Percentiles rank a stretch among this genome's conserved stretches.
phyloP scores from a whole-genome alignment of 2,797 vertebrate genomes.

The Dromococcyx pavoninus region DNA sequence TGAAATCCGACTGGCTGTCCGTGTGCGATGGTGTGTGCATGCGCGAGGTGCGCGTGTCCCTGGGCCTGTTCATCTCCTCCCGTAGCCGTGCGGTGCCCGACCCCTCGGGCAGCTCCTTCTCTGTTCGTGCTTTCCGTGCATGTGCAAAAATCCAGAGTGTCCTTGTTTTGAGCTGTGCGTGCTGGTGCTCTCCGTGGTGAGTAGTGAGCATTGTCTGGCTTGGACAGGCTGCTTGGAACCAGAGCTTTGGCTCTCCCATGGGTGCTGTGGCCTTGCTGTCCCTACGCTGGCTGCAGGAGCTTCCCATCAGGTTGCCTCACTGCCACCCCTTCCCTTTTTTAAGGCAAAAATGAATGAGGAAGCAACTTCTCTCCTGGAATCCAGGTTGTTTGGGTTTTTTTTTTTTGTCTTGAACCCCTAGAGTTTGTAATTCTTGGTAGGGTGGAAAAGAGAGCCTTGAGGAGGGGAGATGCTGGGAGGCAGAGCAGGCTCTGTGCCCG shows the following conservation, averaged over 20 bases:
- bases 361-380: not conserved
- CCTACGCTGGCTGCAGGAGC: not conserved
- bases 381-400: not conserved
- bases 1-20: not conserved
- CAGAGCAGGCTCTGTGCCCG: not conserved
- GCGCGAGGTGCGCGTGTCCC: slow-evolving; percentile 58
- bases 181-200: slow-evolving; percentile 65
- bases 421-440: not conserved
- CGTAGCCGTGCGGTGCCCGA: slow-evolving; percentile 54
- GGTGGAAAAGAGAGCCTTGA: not conserved
- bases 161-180: slow-evolving; percentile 60
- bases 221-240: slow-evolving; percentile 25
- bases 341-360: not conserved
- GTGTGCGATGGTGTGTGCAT: slow-evolving; percentile 59
- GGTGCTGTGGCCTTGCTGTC: not conserved
- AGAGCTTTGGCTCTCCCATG: not conserved
- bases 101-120: slow-evolving; percentile 63
- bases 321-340: slow-evolving; percentile 36
- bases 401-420: not conserved
- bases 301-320: slow-evolving; percentile 24
- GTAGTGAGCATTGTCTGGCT: slow-evolving; percentile 59
- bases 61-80: slow-evolving; percentile 67
- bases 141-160: slow-evolving; percentile 70
- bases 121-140: slow-evolving; percentile 79
- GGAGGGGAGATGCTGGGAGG: not conserved